phyloP scores from a whole-genome alignment of 1,140 invertebrate genomes.

The Centruroides sculpturatus region DNA sequence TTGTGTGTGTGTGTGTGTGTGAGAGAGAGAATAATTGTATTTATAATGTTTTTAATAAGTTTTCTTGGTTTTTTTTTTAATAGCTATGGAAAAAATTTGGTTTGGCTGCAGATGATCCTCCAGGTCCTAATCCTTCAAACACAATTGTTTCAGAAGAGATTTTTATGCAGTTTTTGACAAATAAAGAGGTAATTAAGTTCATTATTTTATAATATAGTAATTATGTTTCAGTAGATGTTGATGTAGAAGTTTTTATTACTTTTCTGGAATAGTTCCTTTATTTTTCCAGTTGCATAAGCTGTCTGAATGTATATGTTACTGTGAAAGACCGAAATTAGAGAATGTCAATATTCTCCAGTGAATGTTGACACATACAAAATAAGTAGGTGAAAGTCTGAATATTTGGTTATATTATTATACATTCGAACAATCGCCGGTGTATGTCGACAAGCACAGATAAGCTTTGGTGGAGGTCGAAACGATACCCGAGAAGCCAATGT shows the following conservation, averaged over 20 bases:
- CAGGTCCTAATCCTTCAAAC: conserved; percentile 89
- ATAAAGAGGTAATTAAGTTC: conserved; percentile 27
- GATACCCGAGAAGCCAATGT: no score
- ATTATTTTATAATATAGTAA: no score
- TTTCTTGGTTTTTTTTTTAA: background rate
- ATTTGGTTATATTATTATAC: no score
- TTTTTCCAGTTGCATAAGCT: background rate
- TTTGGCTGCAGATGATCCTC: conserved; percentile 69
- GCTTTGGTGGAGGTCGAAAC: no score
- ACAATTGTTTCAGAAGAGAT: conserved; percentile 93
- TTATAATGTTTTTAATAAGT: background rate
- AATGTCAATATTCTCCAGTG: no score
- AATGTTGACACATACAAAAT: no score
- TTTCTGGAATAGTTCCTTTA: background rate
- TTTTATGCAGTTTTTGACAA: conserved; percentile 56
- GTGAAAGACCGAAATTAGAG: no score
- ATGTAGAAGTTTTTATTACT: background rate
- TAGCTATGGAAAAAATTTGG: conserved; percentile 87
- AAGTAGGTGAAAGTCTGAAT: no score
- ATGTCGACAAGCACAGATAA: no score
- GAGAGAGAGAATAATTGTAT: background rate
- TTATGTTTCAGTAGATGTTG: no score
- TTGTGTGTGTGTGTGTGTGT: background rate
- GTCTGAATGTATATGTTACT: no score
- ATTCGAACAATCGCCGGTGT: no score